Conservation (phyloP, 2,113 vertebrate species). For the Xiphophorus maculatus region DNA sequence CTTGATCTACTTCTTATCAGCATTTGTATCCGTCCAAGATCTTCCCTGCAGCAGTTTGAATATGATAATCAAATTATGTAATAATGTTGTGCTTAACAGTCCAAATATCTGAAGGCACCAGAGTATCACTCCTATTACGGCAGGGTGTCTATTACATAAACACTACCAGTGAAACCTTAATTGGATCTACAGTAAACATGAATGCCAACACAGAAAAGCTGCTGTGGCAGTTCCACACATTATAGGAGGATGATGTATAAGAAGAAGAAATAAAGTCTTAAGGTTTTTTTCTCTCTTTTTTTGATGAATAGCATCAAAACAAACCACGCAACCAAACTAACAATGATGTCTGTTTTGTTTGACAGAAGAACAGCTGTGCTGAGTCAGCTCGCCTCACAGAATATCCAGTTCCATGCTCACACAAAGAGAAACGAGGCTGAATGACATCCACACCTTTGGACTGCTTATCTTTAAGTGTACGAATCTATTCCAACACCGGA, state of each 20-base stretch:
- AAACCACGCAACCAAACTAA: background rate
- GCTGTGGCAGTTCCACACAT: background rate
- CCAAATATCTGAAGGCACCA: conserved; percentile 68
- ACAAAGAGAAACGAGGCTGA: conserved; percentile 38
- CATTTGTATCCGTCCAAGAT: conserved; percentile 43
- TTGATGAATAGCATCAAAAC: background rate
- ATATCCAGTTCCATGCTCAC: conserved; percentile 35
- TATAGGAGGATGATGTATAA: background rate
- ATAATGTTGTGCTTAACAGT: conserved; percentile 64
- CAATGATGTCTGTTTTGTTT: conserved; percentile 32
- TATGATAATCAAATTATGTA: conserved; percentile 71
- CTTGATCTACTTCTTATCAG: conserved; percentile 59
- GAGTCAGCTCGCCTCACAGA: conserved; percentile 42
- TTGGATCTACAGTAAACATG: conserved; percentile 60
- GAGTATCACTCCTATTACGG: conserved; percentile 50
- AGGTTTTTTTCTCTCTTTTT: conserved; percentile 4
- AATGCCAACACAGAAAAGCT: conserved; percentile 24
- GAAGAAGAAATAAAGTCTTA: background rate
- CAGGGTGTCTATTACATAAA: conserved; percentile 41
- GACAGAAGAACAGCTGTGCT: conserved; percentile 30
- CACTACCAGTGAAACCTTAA: conserved; percentile 27
- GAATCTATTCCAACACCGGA: conserved; percentile 13
- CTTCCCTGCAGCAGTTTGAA: conserved; percentile 31
- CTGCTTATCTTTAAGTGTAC: conserved; percentile 20
- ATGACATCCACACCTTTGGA: conserved; percentile 41